Base-by-base conservation (phyloP, 2,888 invertebrate genomes). In the Drosophila mayaguana region DNA sequence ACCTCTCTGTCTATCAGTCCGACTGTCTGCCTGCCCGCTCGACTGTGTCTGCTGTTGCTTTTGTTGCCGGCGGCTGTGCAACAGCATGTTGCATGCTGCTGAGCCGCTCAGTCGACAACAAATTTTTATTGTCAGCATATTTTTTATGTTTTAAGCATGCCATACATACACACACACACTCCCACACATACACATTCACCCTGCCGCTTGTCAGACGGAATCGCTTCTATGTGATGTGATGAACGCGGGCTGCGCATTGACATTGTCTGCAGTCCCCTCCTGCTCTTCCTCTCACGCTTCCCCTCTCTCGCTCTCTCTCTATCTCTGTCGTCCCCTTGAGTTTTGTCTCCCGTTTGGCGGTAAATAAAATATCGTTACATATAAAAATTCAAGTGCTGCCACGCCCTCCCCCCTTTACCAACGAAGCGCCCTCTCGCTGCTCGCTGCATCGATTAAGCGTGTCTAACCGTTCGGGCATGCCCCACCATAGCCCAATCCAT, bases 41-140 rank as follows among this genome's bases (percentile, higher is more conserved):
- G 56, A 43, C 43, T 28, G 51, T 69, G 61, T 50, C 53, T 55
- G 67, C 66, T 20, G 32, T 50, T 50, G 50, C 50, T 50, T 50
- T 50, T 50, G 50, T 56, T 79, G 61, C 67, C 72, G 73, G 56
- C 65, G 70, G 66, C 64, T 72, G 67, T 86, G 80, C 83, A 84
- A 88, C 84, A 85, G 88, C 87, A 82, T 87, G 89, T 88, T 88
- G 89, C 86, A 87, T 84, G 86, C 85, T 73, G 72, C 69, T 78
- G 78, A 88, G 82, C 81, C 75, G 81, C 74, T 78, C 74, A 75
- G 72, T 32, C 80, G 69, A 72, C 80, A 83, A 70, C 86, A 84
- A 83, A 84, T 83, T 86, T 88, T 88, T 87, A 87, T 87, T 87
- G 89, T 88, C 86, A 86, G 87, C 86, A 88, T 83, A 85, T 84